phyloP scores from a whole-genome alignment of 2,113 vertebrate genomes.

The Limanda limanda region DNA sequence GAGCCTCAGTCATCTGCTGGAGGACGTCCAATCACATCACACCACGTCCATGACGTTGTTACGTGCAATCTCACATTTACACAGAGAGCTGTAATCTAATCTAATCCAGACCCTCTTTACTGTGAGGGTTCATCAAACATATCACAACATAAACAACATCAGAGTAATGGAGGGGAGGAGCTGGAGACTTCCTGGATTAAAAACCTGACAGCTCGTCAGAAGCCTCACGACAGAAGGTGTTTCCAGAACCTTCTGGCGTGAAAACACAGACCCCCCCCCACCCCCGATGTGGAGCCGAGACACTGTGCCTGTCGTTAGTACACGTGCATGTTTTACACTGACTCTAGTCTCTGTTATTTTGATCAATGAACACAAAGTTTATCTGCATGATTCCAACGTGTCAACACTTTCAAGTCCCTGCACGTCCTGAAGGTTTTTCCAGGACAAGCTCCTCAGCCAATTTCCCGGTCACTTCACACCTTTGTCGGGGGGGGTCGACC shows the following conservation, averaged over 20 bases:
- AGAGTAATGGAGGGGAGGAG: constrained; percentile 46
- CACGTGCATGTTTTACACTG: no score
- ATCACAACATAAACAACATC: constrained; percentile 44
- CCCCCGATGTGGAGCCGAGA: no score
- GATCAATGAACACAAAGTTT: no score
- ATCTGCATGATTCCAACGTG: neutral
- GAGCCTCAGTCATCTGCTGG: constrained; percentile 49
- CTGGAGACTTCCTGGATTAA: constrained; percentile 41
- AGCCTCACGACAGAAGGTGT: neutral
- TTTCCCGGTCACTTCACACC: constrained; percentile 59
- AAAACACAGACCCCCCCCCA: neutral
- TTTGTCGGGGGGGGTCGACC: constrained; percentile 25
- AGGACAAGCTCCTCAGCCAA: constrained; percentile 24
- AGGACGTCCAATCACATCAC: constrained; percentile 39
- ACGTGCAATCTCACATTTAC: constrained; percentile 40
- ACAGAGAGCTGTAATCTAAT: constrained; percentile 61
- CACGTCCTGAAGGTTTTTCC: constrained; percentile 22
- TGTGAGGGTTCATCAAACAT: constrained; percentile 51
- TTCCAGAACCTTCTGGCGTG: constrained; percentile 30
- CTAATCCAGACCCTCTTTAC: constrained; percentile 51
- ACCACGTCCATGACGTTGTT: neutral
- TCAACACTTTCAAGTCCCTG: neutral
- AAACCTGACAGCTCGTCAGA: constrained; percentile 19
- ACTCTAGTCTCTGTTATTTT: no score
- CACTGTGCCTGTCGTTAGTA: no score